Percentiles rank a stretch among this genome's conserved stretches.
phyloP scores from a whole-genome alignment of 1,140 invertebrate genomes.

The Dreissena polymorpha region DNA sequence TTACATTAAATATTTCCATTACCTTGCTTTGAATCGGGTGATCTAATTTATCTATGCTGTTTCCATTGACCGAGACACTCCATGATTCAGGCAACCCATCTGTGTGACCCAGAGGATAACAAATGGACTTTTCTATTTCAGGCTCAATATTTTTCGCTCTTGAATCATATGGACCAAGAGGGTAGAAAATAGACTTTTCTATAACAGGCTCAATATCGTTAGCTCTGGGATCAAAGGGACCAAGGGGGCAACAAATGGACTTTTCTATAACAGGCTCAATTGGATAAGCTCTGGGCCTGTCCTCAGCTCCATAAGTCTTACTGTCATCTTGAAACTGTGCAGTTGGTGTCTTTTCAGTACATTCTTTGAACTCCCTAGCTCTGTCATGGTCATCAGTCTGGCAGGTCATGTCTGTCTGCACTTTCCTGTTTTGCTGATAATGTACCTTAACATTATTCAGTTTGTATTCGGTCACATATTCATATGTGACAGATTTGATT shows the following conservation, averaged over 20 bases:
- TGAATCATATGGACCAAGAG: constrained; percentile 27
- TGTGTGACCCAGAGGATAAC: too few relatives aligned
- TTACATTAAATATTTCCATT: not conserved
- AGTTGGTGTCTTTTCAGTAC: not conserved
- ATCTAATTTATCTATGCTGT: not conserved
- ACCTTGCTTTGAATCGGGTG: not conserved
- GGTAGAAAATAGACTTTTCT: constrained; percentile 36
- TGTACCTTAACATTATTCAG: constrained; percentile 51
- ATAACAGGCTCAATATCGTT: constrained; percentile 36
- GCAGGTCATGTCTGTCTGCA: constrained; percentile 30
- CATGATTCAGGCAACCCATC: not conserved
- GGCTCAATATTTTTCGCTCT: not conserved
- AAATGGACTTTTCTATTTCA: not conserved
- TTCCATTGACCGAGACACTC: not conserved
- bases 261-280: too few relatives aligned
- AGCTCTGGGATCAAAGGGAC: too few relatives aligned
- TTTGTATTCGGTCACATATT: constrained; percentile 49
- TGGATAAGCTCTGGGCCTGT: not conserved
- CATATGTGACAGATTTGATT: constrained; percentile 50
- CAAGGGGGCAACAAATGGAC: too few relatives aligned
- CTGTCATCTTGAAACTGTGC: not conserved
- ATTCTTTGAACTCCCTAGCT: not conserved
- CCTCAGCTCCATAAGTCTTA: not conserved
- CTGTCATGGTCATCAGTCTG: too few relatives aligned
- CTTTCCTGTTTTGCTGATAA: constrained; percentile 46